Evolutionary conservation across 2,797 vertebrate genomes (phyloP).

Genomic region (Coendou prehensilis): DNA sequence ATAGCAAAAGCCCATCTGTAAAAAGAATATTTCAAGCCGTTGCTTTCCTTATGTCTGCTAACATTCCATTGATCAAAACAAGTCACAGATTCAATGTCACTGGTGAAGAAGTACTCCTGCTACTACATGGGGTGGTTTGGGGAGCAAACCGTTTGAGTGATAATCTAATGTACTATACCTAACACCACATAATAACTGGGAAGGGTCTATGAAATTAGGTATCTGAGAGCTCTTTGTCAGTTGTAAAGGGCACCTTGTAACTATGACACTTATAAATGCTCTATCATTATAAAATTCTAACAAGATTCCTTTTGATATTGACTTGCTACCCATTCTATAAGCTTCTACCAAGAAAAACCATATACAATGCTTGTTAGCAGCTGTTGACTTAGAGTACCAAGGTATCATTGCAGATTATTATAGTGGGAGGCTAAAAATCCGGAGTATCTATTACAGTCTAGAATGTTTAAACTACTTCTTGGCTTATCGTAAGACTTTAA

Average conservation of each 20-base stretch:
- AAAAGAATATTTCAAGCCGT: conserved; percentile 16
- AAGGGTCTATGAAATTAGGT: conserved; percentile 31
- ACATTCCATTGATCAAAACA: conserved; percentile 27
- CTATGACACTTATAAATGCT: conserved; percentile 52
- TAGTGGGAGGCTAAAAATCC: conserved; percentile 82
- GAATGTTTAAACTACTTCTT: conserved; percentile 86
- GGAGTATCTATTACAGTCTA: conserved; percentile 82
- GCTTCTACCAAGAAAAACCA: conserved; percentile 46
- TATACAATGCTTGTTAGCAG: conserved; percentile 50
- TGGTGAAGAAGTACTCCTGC: conserved; percentile 8
- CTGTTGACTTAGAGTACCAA: conserved; percentile 60
- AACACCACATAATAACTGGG: neutral
- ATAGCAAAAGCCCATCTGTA: neutral
- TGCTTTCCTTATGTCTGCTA: neutral
- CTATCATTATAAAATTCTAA: conserved; percentile 56
- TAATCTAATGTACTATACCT: neutral
- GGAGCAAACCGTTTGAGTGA: conserved; percentile 22
- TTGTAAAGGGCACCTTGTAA: neutral
- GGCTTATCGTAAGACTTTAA: conserved; percentile 85
- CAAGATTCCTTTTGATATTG: conserved; percentile 55
- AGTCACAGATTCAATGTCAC: neutral
- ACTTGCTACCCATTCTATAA: conserved; percentile 31
- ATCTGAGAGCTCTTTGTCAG: conserved; percentile 43
- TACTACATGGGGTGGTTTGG: neutral
- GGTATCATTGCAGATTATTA: conserved; percentile 79